These are phyloP conservation scores for Carassius auratus DNA, from an alignment of 2,113 vertebrate genomes.

Conservation along the genomic window DNA sequence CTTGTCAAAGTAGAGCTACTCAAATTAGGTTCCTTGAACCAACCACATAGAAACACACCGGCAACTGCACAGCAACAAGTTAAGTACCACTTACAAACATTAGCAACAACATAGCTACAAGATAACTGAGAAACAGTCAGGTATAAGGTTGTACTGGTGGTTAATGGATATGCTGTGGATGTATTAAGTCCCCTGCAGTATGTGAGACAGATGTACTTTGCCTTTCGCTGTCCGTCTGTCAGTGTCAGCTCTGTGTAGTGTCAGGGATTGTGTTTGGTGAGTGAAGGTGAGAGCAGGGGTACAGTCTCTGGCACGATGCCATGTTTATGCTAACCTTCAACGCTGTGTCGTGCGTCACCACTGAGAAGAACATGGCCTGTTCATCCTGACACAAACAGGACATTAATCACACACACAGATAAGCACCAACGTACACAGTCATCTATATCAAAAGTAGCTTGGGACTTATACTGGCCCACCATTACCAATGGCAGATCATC, in stretches of 20 bases:
- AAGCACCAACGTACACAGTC: neutral
- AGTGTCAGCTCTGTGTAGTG: slow-evolving; percentile 32
- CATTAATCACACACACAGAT: slow-evolving; percentile 6
- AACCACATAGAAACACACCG: too few relatives aligned
- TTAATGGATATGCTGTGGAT: too few relatives aligned
- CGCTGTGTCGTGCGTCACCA: slow-evolving; percentile 18
- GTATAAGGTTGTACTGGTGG: too few relatives aligned
- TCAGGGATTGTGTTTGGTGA: slow-evolving; percentile 10
- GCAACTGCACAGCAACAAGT: too few relatives aligned
- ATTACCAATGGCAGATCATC: neutral
- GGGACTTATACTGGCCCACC: neutral
- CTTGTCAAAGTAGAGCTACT: too few relatives aligned
- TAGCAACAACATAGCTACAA: too few relatives aligned
- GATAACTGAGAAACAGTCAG: too few relatives aligned
- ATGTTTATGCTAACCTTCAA: slow-evolving; percentile 43
- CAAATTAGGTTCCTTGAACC: too few relatives aligned
- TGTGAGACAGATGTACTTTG: neutral
- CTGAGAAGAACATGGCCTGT: slow-evolving; percentile 32
- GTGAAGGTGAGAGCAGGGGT: slow-evolving; percentile 40
- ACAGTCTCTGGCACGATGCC: slow-evolving; percentile 39
- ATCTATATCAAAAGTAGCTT: neutral
- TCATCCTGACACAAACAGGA: slow-evolving; percentile 19
- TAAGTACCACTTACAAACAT: too few relatives aligned
- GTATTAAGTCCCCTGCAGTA: neutral
- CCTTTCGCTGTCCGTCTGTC: neutral